Evolutionary conservation across 2,113 vertebrate species (phyloP), one percentile per base, ranked within the genome.

Genomic region (Myrmecophaga tridactyla): DNA sequence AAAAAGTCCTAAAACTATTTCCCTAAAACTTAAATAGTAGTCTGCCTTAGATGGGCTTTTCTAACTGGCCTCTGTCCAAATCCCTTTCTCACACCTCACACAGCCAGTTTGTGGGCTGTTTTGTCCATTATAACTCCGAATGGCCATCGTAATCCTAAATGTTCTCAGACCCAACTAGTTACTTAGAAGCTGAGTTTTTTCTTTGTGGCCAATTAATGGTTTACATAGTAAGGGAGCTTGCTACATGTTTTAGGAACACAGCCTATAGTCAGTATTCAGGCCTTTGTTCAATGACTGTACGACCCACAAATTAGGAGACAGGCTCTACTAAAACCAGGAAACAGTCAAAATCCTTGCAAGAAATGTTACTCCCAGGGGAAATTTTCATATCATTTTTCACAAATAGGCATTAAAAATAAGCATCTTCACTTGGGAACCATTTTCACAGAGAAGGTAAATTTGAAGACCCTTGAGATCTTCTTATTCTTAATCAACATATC

Each of bases 361-460:
- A 69, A 60, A 81, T 51, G 62, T 89, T 78, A 36, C 43, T 92
- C 56, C 39, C 62, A 69, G 46, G 48, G 93, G 43, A 20, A 41
- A 73, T 82, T 97, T 93, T 84, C 43, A 15, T 17, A n/a, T 65
- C 48, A 76, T 9, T 93, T 92, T 94, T 90, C 70, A 92, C 20
- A 78, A 31, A n/a, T 31, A 53, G 18, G 7, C 48, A 67, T 83
- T 87, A 85, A 81, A 89, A 85, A 88, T 87, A 92, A 58, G 27
- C 25, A 39, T 92, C 23, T 86, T 80, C 69, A 43, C 31, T 92
- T 84, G 88, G 27, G 81, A 76, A 92, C 95, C 39, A n/a, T 86
- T 95, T n/a, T 88, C 77, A 90, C 90, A 94, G 62, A 88, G 78
- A 96, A 80, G 81, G 31, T 43, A 67, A 70, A 96, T 86, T 94